Percentiles rank a stretch among this genome's conserved stretches.
Conservation (phyloP, 2,888 invertebrate species). For the Esperia sulphurella region DNA sequence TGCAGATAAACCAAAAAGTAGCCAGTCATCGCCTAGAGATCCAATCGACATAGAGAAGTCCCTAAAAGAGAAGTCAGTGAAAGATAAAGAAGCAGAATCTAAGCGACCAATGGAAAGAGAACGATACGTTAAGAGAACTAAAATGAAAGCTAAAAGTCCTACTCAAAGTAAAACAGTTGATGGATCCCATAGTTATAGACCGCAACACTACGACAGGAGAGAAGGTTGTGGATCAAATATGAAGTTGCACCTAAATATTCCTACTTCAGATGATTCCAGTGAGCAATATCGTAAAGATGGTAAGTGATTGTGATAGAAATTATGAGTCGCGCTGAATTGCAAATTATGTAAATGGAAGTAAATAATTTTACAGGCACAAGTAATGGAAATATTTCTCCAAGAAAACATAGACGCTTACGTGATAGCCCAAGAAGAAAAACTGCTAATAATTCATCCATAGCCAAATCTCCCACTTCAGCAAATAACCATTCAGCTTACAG, state of each 20-base stretch:
- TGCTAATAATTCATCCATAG: conserved; percentile 57
- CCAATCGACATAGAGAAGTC: conserved; percentile 58
- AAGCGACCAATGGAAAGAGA: conserved; percentile 68
- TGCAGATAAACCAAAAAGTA: conserved; percentile 64
- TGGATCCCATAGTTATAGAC: conserved; percentile 48
- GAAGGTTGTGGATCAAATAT: conserved; percentile 71
- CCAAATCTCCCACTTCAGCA: conserved; percentile 74
- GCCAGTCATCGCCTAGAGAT: conserved; percentile 66
- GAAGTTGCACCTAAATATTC: conserved; percentile 77
- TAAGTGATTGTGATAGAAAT: conserved; percentile 15
- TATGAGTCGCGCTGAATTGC: too few relatives aligned
- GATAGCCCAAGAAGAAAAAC: conserved; percentile 84
- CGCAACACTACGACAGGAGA: conserved; percentile 69
- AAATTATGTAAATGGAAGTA: too few relatives aligned
- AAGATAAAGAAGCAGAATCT: conserved; percentile 57
- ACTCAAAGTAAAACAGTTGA: conserved; percentile 62
- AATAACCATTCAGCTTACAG: conserved; percentile 67
- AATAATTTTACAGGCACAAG: conserved; percentile 38
- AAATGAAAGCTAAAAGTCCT: conserved; percentile 71
- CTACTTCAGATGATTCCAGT: conserved; percentile 82
- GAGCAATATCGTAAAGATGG: conserved; percentile 74
- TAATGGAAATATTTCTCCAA: conserved; percentile 76
- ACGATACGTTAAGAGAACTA: conserved; percentile 69
- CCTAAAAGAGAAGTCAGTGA: conserved; percentile 56
- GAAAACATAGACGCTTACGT: conserved; percentile 80